These are phyloP conservation scores for Bucorvus abyssinicus DNA, from an alignment of 2,797 vertebrate genomes.

Conservation along the genomic window DNA sequence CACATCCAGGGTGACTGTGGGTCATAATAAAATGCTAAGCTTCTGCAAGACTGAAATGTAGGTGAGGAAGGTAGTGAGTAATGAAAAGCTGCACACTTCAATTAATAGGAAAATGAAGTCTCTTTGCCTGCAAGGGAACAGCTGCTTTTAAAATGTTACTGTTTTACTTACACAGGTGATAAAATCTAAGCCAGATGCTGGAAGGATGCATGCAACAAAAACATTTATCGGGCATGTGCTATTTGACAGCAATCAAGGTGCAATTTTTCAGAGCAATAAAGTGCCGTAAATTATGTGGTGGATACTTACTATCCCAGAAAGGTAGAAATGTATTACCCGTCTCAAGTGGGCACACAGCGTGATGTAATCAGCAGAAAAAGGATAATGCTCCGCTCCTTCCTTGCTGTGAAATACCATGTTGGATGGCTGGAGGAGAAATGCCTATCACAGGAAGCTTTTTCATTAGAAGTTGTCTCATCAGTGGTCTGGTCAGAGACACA, in stretches of 20 bases:
- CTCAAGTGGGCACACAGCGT: neutral
- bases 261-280: constrained; percentile 35
- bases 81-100: neutral
- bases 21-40: neutral
- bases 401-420: neutral
- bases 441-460: neutral
- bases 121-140: neutral
- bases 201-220: neutral
- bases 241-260: constrained; percentile 27
- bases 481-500: neutral
- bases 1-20: neutral
- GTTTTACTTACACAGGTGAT: constrained; percentile 1
- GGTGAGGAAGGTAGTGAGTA: neutral
- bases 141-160: neutral
- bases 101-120: neutral
- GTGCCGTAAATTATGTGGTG: neutral
- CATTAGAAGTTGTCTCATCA: neutral
- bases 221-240: neutral
- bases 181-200: constrained; percentile 14
- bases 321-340: neutral
- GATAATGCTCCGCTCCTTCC: neutral
- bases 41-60: neutral
- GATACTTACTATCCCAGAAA: neutral
- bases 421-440: neutral
- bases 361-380: neutral